phyloP scores from a whole-genome alignment of 2,888 invertebrate genomes.

The Microchrysa polita region DNA sequence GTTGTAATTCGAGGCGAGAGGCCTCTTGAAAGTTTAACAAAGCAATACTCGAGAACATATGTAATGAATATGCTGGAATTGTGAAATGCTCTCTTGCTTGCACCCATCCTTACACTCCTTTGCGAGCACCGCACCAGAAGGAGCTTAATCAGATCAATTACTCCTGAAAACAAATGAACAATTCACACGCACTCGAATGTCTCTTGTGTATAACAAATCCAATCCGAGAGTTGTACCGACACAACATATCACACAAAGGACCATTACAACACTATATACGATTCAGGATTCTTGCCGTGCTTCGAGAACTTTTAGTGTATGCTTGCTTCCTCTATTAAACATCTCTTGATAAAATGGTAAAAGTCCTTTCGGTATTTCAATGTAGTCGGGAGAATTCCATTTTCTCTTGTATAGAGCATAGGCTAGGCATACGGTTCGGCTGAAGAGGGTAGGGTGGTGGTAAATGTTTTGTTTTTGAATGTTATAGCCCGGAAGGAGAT shows the following conservation, averaged over 20 bases:
- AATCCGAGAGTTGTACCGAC: conserved; percentile 37
- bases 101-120: no score
- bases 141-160: conserved; percentile 50
- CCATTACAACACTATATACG: conserved; percentile 3
- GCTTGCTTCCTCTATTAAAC: conserved; percentile 31
- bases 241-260: conserved; percentile 25
- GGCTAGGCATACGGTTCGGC: no score
- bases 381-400: background rate
- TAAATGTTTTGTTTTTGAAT: background rate
- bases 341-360: background rate
- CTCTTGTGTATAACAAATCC: conserved; percentile 35
- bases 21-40: conserved; percentile 33
- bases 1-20: conserved; percentile 6
- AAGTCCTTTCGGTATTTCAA: background rate
- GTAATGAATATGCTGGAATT: conserved; percentile 28
- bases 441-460: background rate
- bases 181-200: conserved; percentile 48
- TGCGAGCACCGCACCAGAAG: conserved; percentile 28
- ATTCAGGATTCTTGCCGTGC: conserved; percentile 12
- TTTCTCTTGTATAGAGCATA: conserved; percentile 1
- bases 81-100: background rate
- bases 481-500: background rate
- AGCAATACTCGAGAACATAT: conserved; percentile 30
- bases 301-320: conserved; percentile 21
- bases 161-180: conserved; percentile 49